Evolutionary conservation across 2,113 vertebrate species (phyloP).

Genomic region (Cynocephalus volans): DNA sequence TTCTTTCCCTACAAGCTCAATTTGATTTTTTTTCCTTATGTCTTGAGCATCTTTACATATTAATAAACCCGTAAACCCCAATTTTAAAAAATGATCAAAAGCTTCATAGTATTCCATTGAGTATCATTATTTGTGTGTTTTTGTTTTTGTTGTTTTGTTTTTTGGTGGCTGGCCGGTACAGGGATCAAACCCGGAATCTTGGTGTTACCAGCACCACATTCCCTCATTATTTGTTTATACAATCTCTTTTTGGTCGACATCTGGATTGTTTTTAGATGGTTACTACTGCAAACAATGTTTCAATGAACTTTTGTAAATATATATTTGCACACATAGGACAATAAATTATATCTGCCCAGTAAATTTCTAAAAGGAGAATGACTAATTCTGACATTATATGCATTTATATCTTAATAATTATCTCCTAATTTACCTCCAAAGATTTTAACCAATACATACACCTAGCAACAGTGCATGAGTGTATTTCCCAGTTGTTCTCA

Average conservation of each 20-base stretch:
- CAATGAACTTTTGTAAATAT: background rate
- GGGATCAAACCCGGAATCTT: too few relatives aligned
- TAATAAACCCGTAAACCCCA: background rate
- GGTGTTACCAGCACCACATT: too few relatives aligned
- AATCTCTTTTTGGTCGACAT: background rate
- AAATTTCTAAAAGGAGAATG: background rate
- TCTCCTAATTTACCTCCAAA: background rate
- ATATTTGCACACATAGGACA: background rate
- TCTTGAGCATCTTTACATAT: background rate
- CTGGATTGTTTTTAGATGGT: conserved; percentile 23
- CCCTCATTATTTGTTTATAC: background rate
- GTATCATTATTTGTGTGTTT: background rate
- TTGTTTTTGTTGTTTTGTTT: too few relatives aligned
- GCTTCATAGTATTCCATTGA: background rate
- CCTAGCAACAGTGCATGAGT: background rate
- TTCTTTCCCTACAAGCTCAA: background rate
- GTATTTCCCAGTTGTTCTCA: background rate
- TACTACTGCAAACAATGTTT: conserved; percentile 21
- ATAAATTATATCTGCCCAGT: background rate
- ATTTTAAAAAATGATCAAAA: background rate
- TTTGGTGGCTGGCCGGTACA: too few relatives aligned
- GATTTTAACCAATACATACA: background rate
- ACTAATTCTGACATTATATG: background rate
- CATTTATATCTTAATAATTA: conserved; percentile 11
- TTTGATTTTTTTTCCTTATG: background rate